A percentile compares a stretch with the other conserved stretches of the same genome.
Conservation (phyloP, 2,113 vertebrate species). For the Tringa solitaria region DNA sequence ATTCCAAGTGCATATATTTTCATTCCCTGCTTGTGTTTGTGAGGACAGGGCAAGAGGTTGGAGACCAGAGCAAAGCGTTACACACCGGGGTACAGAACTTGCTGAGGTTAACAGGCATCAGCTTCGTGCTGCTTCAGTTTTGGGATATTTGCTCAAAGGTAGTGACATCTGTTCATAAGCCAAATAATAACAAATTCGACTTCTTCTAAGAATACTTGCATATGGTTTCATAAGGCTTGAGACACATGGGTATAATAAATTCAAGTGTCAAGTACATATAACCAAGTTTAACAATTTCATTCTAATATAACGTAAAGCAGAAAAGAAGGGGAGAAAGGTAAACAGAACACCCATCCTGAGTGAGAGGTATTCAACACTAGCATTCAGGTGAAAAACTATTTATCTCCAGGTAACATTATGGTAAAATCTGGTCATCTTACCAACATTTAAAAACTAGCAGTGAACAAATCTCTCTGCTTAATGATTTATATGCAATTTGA, state of each 20-base stretch:
- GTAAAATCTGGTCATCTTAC: neutral
- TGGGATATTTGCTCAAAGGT: neutral
- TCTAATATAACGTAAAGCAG: neutral
- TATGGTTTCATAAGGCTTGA: neutral
- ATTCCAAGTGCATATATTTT: neutral
- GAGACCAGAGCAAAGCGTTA: neutral
- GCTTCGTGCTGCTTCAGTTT: neutral
- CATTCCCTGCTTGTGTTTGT: neutral
- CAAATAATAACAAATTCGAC: neutral
- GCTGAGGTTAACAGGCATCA: neutral
- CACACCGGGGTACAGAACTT: fast-evolving
- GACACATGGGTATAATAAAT: neutral
- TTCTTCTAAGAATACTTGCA: neutral
- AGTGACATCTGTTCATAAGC: neutral
- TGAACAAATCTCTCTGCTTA: neutral
- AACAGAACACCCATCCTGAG: neutral
- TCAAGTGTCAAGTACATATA: neutral
- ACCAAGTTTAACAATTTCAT: neutral
- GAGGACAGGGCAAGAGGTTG: neutral
- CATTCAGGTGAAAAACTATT: neutral
- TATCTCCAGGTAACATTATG: neutral
- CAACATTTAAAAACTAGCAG: neutral
- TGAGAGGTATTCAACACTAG: neutral
- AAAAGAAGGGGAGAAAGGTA: neutral
- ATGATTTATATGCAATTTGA: slow-evolving; percentile 34